Conservation (phyloP, 2,888 invertebrate species). For the Gastrophysa polygoni region DNA sequence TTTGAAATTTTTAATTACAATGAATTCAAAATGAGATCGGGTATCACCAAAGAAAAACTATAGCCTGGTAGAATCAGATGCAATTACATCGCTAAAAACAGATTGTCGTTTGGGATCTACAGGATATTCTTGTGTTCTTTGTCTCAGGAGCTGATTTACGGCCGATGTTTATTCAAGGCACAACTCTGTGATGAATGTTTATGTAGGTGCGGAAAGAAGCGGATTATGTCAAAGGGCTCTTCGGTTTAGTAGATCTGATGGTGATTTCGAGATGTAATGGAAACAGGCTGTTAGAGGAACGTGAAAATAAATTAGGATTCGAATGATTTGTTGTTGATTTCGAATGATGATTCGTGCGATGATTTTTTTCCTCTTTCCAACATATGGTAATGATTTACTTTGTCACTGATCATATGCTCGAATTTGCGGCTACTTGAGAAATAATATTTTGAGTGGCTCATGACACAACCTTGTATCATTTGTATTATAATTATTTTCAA, state of each 20-base stretch:
- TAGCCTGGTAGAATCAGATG: too few relatives aligned
- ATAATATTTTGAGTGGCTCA: too few relatives aligned
- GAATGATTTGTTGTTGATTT: constrained; percentile 3
- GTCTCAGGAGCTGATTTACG: constrained; percentile 15
- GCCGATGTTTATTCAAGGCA: constrained; percentile 6
- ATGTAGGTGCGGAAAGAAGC: constrained; percentile 12
- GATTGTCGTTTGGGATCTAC: constrained; percentile 8
- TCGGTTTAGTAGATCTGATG: constrained; percentile 3
- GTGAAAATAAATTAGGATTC: not conserved
- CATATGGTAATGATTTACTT: too few relatives aligned
- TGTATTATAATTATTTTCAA: too few relatives aligned
- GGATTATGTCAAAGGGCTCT: constrained; percentile 14
- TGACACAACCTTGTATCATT: too few relatives aligned
- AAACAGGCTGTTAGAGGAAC: not conserved
- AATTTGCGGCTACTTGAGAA: too few relatives aligned
- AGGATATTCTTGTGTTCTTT: constrained; percentile 16
- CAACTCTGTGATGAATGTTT: constrained; percentile 16
- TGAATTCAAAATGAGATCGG: too few relatives aligned
- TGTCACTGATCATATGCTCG: too few relatives aligned
- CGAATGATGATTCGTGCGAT: too few relatives aligned
- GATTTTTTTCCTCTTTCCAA: not conserved
- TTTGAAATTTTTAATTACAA: too few relatives aligned
- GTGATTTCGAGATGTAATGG: constrained; percentile 5
- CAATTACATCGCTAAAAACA: too few relatives aligned
- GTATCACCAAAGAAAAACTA: too few relatives aligned